phyloP scores from a whole-genome alignment of 2,888 invertebrate species.

The Parapristionchus giblindavisi region DNA sequence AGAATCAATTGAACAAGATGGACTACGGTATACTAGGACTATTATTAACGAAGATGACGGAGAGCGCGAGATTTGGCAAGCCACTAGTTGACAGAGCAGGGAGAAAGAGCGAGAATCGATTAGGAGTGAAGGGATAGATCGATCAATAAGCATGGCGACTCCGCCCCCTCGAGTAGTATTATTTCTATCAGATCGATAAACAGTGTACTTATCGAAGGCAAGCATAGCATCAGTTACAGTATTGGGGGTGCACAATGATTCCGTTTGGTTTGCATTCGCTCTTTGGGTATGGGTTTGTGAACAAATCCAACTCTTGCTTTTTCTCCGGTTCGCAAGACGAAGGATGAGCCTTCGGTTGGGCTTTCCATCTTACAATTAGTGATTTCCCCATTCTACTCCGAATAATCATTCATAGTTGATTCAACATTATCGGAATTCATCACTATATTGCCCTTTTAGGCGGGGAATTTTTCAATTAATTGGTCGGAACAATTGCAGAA shows the following conservation, averaged over 20 bases:
- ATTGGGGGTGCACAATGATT: background rate
- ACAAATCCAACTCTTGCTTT: no score
- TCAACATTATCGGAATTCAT: no score
- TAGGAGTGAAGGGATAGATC: background rate
- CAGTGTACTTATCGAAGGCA: background rate
- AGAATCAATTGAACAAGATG: background rate
- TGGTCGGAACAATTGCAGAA: no score
- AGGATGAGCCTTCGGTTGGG: no score
- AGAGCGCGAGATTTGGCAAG: background rate
- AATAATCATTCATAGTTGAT: no score
- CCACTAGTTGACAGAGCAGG: background rate
- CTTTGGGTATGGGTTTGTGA: no score
- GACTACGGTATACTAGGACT: background rate
- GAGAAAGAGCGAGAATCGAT: background rate
- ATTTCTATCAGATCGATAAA: background rate
- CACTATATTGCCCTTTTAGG: no score
- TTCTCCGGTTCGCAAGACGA: no score
- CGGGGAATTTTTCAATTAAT: no score
- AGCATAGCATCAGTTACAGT: background rate
- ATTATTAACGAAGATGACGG: background rate
- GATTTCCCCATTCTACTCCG: no score
- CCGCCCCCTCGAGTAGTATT: background rate
- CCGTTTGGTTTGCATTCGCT: background rate
- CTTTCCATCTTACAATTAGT: no score
- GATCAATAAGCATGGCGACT: background rate